phyloP scores from a whole-genome alignment of 2,113 vertebrate species.

The Eulemur macaco region DNA sequence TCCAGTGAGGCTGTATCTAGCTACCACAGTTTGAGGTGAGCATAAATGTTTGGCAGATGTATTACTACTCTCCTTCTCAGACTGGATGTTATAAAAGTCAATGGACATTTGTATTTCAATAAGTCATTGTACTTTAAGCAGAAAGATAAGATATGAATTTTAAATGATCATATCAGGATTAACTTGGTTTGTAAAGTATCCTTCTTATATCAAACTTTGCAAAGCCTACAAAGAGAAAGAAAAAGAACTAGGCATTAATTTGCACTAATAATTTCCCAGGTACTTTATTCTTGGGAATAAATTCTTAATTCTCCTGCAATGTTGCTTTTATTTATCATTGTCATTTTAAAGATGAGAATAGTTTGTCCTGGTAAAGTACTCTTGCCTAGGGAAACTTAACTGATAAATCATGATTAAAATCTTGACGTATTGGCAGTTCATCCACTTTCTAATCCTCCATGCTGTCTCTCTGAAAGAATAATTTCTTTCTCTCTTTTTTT shows the following conservation, averaged over 20 bases:
- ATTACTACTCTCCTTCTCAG: not conserved
- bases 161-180: not conserved
- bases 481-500: not conserved
- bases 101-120: not conserved
- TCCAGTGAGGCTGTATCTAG: not conserved
- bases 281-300: not conserved
- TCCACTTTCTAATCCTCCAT: not conserved
- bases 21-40: not conserved
- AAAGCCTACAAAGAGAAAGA: not conserved
- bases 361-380: accelerated
- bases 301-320: not conserved
- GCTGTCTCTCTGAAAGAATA: not conserved
- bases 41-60: not conserved
- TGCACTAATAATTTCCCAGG: not conserved
- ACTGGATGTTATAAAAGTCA: not conserved
- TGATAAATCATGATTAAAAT: not conserved
- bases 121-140: not conserved
- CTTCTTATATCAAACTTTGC: not conserved
- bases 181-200: not conserved
- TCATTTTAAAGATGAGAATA: not conserved
- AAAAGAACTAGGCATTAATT: not conserved
- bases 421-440: accelerated
- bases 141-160: not conserved
- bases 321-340: not conserved
- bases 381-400: not conserved